A percentile compares a stretch with the other conserved stretches of the same genome.
Conservation (phyloP, 1,140 invertebrate genomes). For the Tribolium madens region DNA sequence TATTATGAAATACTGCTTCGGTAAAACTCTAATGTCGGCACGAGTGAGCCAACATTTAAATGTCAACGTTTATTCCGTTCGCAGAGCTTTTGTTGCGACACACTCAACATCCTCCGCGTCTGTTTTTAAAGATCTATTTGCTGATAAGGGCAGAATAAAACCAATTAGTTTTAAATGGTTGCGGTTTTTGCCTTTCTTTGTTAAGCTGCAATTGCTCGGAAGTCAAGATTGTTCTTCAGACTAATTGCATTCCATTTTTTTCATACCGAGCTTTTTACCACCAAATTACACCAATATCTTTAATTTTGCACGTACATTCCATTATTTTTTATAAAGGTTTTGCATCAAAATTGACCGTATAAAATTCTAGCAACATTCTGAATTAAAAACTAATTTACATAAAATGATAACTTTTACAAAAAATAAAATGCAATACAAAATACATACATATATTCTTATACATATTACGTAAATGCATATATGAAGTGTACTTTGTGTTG, state of each 20-base stretch:
- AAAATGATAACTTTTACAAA: no score
- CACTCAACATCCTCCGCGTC: background rate
- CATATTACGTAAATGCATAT: no score
- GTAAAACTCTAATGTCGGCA: slow-evolving; percentile 47
- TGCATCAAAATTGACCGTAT: background rate
- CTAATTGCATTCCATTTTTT: background rate
- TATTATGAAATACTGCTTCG: slow-evolving; percentile 42
- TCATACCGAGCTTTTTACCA: background rate
- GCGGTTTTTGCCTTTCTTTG: background rate
- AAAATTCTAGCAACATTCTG: no score
- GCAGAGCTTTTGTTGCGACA: background rate
- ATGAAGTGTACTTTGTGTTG: no score
- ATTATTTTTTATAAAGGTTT: background rate
- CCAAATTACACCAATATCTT: background rate
- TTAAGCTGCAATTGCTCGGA: background rate
- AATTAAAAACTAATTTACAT: no score
- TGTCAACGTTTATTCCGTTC: slow-evolving; percentile 42
- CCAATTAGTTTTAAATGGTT: slow-evolving; percentile 1
- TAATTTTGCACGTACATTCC: background rate
- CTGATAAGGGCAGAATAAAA: background rate
- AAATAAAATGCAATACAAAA: no score
- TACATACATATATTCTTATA: no score
- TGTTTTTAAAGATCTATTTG: background rate
- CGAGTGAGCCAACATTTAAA: slow-evolving; percentile 34
- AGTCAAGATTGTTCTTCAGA: background rate